A percentile compares a stretch with the other conserved stretches of the same genome.
Conservation (phyloP, 2,888 invertebrate species). For the Germaria angustata region DNA sequence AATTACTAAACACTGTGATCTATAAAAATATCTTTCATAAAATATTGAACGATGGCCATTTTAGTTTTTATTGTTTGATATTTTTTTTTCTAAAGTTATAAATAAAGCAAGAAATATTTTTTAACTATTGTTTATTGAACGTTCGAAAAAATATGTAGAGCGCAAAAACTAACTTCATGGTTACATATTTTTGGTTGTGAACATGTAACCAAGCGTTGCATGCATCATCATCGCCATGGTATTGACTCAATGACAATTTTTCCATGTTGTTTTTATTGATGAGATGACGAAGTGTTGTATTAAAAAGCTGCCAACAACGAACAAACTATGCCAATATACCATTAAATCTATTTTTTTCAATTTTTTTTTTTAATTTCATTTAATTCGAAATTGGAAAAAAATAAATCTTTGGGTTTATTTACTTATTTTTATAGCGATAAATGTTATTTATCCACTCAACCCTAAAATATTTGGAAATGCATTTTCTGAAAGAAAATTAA, state of each 20-base stretch:
- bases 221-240: slow-evolving; percentile 30
- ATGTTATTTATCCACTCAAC: slow-evolving; percentile 63
- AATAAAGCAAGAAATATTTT: slow-evolving; percentile 25
- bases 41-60: slow-evolving; percentile 24
- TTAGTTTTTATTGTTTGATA: not conserved
- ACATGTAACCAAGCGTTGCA: slow-evolving; percentile 25
- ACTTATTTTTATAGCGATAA: slow-evolving; percentile 53
- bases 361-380: slow-evolving; percentile 3
- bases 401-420: slow-evolving; percentile 39
- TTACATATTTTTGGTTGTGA: not conserved
- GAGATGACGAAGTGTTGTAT: slow-evolving; percentile 48
- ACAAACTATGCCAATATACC: slow-evolving; percentile 54
- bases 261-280: slow-evolving; percentile 18
- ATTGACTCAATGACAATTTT: slow-evolving; percentile 46
- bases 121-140: slow-evolving; percentile 39
- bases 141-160: slow-evolving; percentile 8
- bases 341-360: not conserved
- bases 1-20: slow-evolving; percentile 42
- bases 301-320: slow-evolving; percentile 46
- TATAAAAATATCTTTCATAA: slow-evolving; percentile 41
- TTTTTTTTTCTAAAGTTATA: not conserved
- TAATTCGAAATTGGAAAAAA: slow-evolving; percentile 43
- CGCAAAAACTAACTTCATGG: not conserved
- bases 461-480: slow-evolving; percentile 58
- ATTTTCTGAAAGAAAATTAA: slow-evolving; percentile 22